A percentile compares a stretch with the other conserved stretches of the same genome.
Evolutionary conservation across 1,140 invertebrate genomes (phyloP).

Genomic region (Coelopa frigida): DNA sequence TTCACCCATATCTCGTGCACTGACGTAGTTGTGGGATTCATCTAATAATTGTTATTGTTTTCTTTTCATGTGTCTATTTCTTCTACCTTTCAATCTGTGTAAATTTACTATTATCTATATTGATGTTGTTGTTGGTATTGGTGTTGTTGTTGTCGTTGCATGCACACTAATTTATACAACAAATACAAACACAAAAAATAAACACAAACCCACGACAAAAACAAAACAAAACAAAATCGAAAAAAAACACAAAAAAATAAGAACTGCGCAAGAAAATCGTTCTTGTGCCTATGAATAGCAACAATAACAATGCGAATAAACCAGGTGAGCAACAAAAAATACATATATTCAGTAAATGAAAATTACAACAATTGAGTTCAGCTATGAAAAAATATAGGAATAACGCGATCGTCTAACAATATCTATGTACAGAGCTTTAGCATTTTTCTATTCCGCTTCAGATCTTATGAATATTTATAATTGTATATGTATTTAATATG

Average conservation of each 20-base stretch:
- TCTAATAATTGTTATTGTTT: no score
- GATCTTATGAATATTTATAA: not conserved
- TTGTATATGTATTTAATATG: not conserved
- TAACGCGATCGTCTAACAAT: no score
- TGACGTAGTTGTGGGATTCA: no score
- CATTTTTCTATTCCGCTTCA: not conserved
- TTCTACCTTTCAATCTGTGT: not conserved
- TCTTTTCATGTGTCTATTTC: no score
- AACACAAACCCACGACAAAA: no score
- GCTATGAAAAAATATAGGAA: no score
- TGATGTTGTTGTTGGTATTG: constrained; percentile 9
- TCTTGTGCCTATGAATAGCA: constrained; percentile 37
- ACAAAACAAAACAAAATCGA: no score
- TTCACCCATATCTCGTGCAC: no score
- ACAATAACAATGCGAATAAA: constrained; percentile 34
- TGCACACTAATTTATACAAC: not conserved
- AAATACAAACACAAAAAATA: constrained; percentile 4
- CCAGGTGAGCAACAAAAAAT: constrained; percentile 42
- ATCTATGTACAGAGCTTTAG: no score
- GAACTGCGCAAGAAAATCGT: constrained; percentile 42
- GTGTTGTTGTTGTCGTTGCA: constrained; percentile 5
- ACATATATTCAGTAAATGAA: no score
- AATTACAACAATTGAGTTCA: no score
- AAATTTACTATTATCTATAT: constrained; percentile 5
- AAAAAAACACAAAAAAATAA: constrained; percentile 12